Evolutionary conservation across 53 echinoderm and acorn worm genomes (phyloP), one percentile per base, ranked within the genome.

Genomic region (Paracentrotus lividus): DNA sequence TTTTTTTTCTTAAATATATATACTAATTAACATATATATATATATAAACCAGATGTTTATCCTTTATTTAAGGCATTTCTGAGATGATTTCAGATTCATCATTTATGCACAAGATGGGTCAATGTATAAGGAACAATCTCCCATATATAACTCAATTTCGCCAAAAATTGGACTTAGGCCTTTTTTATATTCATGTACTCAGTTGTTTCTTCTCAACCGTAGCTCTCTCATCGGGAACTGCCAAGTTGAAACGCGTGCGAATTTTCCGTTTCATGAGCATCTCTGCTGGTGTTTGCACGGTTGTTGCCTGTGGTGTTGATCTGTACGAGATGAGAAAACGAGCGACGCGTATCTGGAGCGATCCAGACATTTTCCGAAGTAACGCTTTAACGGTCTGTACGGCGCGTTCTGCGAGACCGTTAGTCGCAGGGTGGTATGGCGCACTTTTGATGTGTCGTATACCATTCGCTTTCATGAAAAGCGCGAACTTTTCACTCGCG

Each of bases 391-490:
- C 27, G 7, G 91, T 44, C 61, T 91, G 75, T 23, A 91, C 75
- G 4, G 76, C 75, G n/a, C 72, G 45, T 29, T 72, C 91, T 23
- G 91, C 91, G 20, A 91, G 21, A 10, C 91, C 91, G 21, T 91
- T 91, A 10, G 72, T 75, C 9, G 91, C 45, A 34, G 91, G 91
- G 27, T 91, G 91, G 27, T 75, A 91, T 20, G 91, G 75, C 32
- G 91, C 69, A 47, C 75, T 31, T 26, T 43, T 72, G 49, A 72
- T 75, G n/a, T 91, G 91, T 20, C 34, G 36, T 8, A 91, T 91
- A 8, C 47, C 91, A 20, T 91, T 91, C 47, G n/a, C 7, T 72
- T 72, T 72, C 49, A 68, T 49, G 53, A 91, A 91, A 2, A 5
- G 38, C 23, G 47, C 24, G 91, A 91, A 91, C 27, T 91, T 42